Conservation (phyloP, 2,888 invertebrate species). For the Brenthis hecate region DNA sequence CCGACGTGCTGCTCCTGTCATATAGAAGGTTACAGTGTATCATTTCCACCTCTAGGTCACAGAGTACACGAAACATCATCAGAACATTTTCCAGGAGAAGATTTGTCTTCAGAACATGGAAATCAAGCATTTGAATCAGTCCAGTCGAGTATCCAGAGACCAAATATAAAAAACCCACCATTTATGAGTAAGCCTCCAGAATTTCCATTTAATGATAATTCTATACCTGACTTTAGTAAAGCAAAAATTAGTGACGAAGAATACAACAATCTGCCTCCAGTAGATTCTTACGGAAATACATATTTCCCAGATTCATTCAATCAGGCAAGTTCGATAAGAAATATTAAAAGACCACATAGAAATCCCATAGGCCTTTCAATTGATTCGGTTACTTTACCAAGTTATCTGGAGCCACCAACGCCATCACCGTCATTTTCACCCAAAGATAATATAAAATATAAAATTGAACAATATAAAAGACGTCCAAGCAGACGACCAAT, state of each 20-base stretch:
- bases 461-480: slow-evolving; percentile 67
- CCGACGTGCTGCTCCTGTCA: slow-evolving; percentile 93
- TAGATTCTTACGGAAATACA: slow-evolving; percentile 72
- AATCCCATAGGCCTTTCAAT: slow-evolving; percentile 46
- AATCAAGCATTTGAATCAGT: slow-evolving; percentile 75
- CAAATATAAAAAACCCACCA: slow-evolving; percentile 62
- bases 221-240: slow-evolving; percentile 64
- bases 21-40: slow-evolving; percentile 88
- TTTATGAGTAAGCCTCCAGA: slow-evolving; percentile 65
- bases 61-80: slow-evolving; percentile 76
- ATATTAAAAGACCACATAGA: slow-evolving; percentile 61
- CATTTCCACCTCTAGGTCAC: slow-evolving; percentile 84
- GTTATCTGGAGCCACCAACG: slow-evolving; percentile 75
- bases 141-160: slow-evolving; percentile 65
- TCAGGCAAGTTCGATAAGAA: slow-evolving; percentile 69
- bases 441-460: slow-evolving; percentile 64
- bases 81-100: slow-evolving; percentile 83
- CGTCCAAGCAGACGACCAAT: slow-evolving; percentile 70
- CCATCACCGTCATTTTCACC: slow-evolving; percentile 65
- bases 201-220: slow-evolving; percentile 62
- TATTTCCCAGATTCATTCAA: slow-evolving; percentile 74
- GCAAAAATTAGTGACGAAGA: slow-evolving; percentile 64
- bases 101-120: slow-evolving; percentile 73
- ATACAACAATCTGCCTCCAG: slow-evolving; percentile 50
- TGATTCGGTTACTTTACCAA: slow-evolving; percentile 69